These are phyloP conservation scores for Tethya wilhelma DNA, from an alignment of 37 sponge, comb jelly and placozoan species.

Conservation along the genomic window DNA sequence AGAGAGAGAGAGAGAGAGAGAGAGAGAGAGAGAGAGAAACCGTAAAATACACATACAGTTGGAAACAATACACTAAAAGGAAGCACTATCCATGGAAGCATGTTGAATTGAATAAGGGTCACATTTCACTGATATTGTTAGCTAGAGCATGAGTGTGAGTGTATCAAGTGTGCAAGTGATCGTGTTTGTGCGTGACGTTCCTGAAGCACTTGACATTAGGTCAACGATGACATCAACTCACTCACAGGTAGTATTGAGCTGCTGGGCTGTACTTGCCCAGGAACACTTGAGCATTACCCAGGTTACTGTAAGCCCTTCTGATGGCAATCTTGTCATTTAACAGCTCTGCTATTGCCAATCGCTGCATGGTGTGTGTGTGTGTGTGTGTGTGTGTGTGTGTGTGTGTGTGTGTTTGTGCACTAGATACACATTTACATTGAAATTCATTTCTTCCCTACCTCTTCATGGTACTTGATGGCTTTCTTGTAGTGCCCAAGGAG, in stretches of 20 bases:
- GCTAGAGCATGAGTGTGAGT: neutral
- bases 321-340: slow-evolving; percentile 55
- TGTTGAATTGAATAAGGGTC: too few species aligned
- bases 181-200: too few species aligned
- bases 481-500: slow-evolving; percentile 87
- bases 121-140: too few species aligned
- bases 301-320: slow-evolving; percentile 83
- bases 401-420: neutral
- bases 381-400: neutral
- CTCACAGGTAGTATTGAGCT: slow-evolving; percentile 72
- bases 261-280: slow-evolving; percentile 71
- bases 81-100: too few species aligned
- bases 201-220: too few species aligned
- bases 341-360: slow-evolving; percentile 60
- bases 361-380: slow-evolving; percentile 24
- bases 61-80: too few species aligned
- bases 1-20: too few species aligned
- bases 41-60: too few species aligned
- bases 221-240: too few species aligned
- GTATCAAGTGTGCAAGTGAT: too few species aligned
- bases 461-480: slow-evolving; percentile 79
- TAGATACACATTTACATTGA: neutral
- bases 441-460: slow-evolving; percentile 17
- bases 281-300: slow-evolving; percentile 80
- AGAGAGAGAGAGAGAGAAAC: too few species aligned